Percentiles rank a stretch among this genome's conserved stretches.
phyloP scores from a whole-genome alignment of 1,140 invertebrate genomes.

The Rhynchophorus ferrugineus region DNA sequence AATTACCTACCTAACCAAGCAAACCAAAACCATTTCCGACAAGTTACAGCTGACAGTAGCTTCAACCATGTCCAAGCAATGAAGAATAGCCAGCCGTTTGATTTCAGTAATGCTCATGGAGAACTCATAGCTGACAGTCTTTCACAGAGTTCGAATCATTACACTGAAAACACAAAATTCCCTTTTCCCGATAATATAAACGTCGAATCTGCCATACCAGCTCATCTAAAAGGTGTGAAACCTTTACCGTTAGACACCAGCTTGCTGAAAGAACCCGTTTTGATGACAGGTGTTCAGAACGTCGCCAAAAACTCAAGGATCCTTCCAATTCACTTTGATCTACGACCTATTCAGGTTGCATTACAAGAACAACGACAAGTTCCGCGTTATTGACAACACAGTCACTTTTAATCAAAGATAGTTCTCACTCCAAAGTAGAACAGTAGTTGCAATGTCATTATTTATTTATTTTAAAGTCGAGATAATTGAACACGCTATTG shows the following conservation, averaged over 20 bases:
- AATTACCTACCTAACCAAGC: background rate
- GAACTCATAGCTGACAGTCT: constrained; percentile 3
- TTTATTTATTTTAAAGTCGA: too few species aligned
- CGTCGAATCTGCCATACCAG: constrained; percentile 10
- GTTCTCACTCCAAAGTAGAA: too few species aligned
- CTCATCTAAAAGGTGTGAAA: constrained; percentile 12
- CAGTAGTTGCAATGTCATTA: too few species aligned
- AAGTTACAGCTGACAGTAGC: too few species aligned
- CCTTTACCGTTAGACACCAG: constrained; percentile 15
- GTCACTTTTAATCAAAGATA: too few species aligned
- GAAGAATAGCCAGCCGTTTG: constrained; percentile 12
- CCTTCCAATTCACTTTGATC: constrained; percentile 16
- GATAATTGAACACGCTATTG: too few species aligned
- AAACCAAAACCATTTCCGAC: background rate
- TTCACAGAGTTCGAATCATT: constrained; percentile 1
- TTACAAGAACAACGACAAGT: constrained; percentile 6
- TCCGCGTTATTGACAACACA: too few species aligned
- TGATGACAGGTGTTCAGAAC: constrained; percentile 8
- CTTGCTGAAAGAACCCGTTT: constrained; percentile 14
- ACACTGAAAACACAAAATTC: background rate
- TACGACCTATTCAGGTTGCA: constrained; percentile 5
- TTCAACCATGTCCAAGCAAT: constrained; percentile 12
- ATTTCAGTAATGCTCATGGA: constrained; percentile 12
- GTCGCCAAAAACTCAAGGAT: background rate
- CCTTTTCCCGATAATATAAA: constrained; percentile 3